Evolutionary conservation across 2,888 invertebrate species (phyloP).

Genomic region (Tolmerus cingulatus): DNA sequence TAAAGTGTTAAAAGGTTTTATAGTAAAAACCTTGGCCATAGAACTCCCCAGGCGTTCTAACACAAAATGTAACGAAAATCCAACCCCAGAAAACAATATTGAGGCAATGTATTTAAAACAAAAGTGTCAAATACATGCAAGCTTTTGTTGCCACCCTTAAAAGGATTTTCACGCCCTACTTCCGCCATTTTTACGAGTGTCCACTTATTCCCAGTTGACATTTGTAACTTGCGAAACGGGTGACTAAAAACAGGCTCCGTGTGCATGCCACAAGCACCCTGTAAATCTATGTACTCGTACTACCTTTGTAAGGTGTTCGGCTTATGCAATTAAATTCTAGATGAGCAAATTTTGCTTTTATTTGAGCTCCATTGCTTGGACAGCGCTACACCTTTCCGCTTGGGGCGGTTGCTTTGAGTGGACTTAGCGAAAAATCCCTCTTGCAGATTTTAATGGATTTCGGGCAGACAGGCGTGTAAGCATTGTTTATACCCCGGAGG

Average conservation of each 20-base stretch:
- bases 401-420: background rate
- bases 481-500: background rate
- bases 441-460: background rate
- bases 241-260: background rate
- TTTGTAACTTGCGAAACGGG: background rate
- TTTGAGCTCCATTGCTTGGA: background rate
- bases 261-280: background rate
- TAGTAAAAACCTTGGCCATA: background rate
- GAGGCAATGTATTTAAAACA: background rate
- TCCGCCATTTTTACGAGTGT: background rate
- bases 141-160: background rate
- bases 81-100: background rate
- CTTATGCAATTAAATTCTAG: background rate
- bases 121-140: constrained; percentile 11
- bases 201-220: background rate
- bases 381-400: background rate
- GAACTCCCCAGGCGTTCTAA: background rate
- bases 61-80: background rate
- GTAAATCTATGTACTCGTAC: background rate
- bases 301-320: background rate
- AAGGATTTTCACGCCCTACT: background rate
- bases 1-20: background rate
- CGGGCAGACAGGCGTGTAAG: constrained; percentile 1
- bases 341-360: background rate
- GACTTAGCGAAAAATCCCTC: background rate